Evolutionary conservation across 2,888 invertebrate genomes (phyloP).

Genomic region (Cheilosia scutellata): DNA sequence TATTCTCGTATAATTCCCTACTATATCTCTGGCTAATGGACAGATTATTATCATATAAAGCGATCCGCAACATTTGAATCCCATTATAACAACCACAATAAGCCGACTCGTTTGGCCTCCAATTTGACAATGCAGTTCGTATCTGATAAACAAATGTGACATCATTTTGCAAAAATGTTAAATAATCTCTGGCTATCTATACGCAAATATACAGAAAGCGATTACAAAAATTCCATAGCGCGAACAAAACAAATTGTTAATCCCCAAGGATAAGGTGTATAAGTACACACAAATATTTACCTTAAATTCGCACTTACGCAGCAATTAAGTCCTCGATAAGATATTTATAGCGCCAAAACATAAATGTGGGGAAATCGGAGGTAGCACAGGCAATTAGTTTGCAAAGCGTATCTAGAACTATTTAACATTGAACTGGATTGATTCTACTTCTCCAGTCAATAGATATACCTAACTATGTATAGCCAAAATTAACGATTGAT

Average conservation of each 20-base stretch:
- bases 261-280: background rate
- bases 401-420: too few relatives aligned
- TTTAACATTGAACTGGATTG: too few relatives aligned
- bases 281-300: slow-evolving; percentile 12
- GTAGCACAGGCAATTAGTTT: background rate
- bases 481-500: too few relatives aligned
- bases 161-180: slow-evolving; percentile 37
- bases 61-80: background rate
- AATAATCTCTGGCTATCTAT: slow-evolving; percentile 8
- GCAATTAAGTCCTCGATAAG: background rate
- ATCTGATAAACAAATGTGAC: slow-evolving; percentile 27
- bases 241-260: background rate
- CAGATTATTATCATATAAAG: background rate
- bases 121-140: slow-evolving; percentile 31
- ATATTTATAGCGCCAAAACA: background rate
- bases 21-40: background rate
- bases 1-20: background rate
- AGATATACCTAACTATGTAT: too few relatives aligned
- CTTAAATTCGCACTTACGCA: background rate
- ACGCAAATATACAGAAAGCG: slow-evolving; percentile 17
- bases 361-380: background rate
- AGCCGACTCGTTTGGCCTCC: slow-evolving; percentile 41
- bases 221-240: slow-evolving; percentile 26
- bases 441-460: too few relatives aligned
- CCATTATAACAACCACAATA: slow-evolving; percentile 18